Conservation (phyloP, 2,797 vertebrate species). For the Psittacula echo region DNA sequence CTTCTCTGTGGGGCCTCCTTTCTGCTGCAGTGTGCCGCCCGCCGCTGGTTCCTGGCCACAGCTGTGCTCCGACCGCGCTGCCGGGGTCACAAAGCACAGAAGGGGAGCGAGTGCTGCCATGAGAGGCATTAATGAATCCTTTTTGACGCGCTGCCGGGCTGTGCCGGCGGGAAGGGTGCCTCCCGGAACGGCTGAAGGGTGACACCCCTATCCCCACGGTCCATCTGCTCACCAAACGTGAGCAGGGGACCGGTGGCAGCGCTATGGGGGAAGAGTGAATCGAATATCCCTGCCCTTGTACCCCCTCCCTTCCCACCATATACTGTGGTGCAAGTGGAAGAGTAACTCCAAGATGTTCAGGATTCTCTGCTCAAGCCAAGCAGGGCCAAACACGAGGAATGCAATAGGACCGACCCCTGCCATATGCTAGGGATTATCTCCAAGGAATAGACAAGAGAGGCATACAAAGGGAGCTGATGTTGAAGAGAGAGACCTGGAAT, state of each 20-base stretch:
- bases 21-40: background rate
- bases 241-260: background rate
- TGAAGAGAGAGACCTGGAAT: background rate
- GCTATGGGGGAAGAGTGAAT: background rate
- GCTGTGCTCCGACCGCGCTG: constrained; percentile 16
- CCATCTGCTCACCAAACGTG: constrained; percentile 5
- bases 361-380: background rate
- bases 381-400: background rate
- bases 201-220: background rate
- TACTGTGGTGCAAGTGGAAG: background rate
- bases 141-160: background rate
- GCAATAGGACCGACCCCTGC: background rate
- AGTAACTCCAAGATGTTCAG: background rate
- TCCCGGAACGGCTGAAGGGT: background rate
- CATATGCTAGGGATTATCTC: constrained; percentile 37
- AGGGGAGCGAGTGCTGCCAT: background rate
- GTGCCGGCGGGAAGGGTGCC: background rate
- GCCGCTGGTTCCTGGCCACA: background rate
- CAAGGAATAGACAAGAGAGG: background rate
- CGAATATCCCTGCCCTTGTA: rapidly evolving
- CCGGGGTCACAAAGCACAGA: constrained; percentile 5
- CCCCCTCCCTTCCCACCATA: background rate
- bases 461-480: background rate
- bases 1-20: rapidly evolving
- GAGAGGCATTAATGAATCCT: constrained; percentile 26